Percentiles rank a stretch among this genome's conserved stretches.
These are phyloP conservation scores for Eristalinus aeneus DNA, from an alignment of 2,888 invertebrate genomes.

Conservation along the genomic window DNA sequence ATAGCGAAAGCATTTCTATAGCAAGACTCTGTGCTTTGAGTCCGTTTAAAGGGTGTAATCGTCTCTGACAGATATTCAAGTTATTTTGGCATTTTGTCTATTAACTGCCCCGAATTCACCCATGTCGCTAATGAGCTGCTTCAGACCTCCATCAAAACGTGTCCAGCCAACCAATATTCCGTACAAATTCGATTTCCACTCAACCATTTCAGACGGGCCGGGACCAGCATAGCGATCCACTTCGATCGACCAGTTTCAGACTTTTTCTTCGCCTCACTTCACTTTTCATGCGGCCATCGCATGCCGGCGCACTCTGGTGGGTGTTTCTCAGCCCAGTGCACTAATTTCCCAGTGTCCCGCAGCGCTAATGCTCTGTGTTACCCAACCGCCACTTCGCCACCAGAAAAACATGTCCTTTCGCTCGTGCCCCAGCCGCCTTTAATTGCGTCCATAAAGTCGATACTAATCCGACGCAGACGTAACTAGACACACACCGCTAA, in stretches of 20 bases:
- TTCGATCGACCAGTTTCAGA: background rate
- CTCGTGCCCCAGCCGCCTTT: constrained; percentile 35
- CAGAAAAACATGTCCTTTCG: constrained; percentile 42
- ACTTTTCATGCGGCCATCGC: background rate
- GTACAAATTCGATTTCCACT: constrained; percentile 30
- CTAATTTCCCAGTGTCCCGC: background rate
- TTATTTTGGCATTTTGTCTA: no score
- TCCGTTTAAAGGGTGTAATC: no score
- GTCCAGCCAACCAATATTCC: background rate
- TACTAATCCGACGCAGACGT: constrained; percentile 3
- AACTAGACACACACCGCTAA: background rate
- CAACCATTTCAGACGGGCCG: background rate
- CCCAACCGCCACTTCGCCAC: background rate
- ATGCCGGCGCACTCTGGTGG: constrained; percentile 2
- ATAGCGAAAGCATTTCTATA: no score
- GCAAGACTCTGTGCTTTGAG: no score
- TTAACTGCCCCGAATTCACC: no score
- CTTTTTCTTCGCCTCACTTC: background rate
- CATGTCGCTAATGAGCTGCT: no score
- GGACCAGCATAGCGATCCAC: background rate
- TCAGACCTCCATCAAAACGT: background rate
- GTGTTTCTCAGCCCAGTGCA: constrained; percentile 47
- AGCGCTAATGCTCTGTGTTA: background rate
- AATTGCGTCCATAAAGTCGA: constrained; percentile 44
- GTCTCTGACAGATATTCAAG: no score